Conservation (phyloP, 2,113 vertebrate genomes). For the Pleuronectes platessa region DNA sequence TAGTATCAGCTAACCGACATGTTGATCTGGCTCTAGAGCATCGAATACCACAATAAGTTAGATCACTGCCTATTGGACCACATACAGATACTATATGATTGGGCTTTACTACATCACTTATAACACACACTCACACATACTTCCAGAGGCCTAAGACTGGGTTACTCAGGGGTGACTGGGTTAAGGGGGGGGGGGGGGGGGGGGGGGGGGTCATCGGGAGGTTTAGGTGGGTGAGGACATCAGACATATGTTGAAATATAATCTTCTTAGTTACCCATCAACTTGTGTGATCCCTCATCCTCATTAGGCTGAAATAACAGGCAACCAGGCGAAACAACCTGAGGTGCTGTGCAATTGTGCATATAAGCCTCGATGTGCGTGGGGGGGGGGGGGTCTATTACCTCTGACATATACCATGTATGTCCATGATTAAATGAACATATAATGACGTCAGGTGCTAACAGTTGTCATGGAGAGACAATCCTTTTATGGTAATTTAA, state of each 20-base stretch:
- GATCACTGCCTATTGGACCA: too few relatives aligned
- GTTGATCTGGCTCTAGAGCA: too few relatives aligned
- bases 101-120: too few relatives aligned
- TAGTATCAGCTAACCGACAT: too few relatives aligned
- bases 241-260: slow-evolving; percentile 76
- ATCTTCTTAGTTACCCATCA: slow-evolving; percentile 77
- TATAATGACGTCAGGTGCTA: background rate
- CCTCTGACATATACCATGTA: background rate
- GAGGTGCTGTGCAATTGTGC: slow-evolving; percentile 37
- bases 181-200: background rate
- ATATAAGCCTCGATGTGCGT: slow-evolving; percentile 1
- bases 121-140: slow-evolving; percentile 1
- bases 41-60: too few relatives aligned
- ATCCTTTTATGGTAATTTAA: too few relatives aligned
- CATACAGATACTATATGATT: background rate
- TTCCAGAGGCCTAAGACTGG: slow-evolving; percentile 27
- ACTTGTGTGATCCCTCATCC: slow-evolving; percentile 70
- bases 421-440: background rate
- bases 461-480: background rate
- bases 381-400: too few relatives aligned
- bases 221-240: slow-evolving; percentile 9
- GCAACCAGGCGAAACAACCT: slow-evolving; percentile 39
- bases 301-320: slow-evolving; percentile 56
- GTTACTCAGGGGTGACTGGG: slow-evolving; percentile 26
- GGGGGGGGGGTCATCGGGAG: slow-evolving; percentile 1